Base-by-base conservation (phyloP, 2,113 vertebrate species). In the Oncorhynchus masou region DNA sequence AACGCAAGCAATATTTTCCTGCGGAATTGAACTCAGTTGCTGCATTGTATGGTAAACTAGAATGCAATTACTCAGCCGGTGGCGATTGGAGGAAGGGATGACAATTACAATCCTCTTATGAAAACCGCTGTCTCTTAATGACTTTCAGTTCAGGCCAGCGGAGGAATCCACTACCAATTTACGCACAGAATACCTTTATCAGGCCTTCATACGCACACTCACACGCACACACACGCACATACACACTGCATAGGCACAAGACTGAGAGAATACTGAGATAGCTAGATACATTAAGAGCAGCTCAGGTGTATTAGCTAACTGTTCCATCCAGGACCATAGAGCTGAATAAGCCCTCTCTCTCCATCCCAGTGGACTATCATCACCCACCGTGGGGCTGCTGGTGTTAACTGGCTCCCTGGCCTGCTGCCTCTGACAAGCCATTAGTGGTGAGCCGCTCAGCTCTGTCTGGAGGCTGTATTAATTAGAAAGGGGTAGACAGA, bases 21-120 rank as follows among this genome's bases (percentile, higher is more conserved):
- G 48, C 59, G 39, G 68, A 69, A 75, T 83, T 74, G 67, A 69
- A 80, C 78, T 71, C 62, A 51, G 74, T 49, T n/a, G 51, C 62
- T 15, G 73, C 51, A 74, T 83, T 76, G 74, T 83, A 57, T 67
- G 59, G 77, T 59, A 76, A 75, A 78, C 29, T 64, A 75, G 68
- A 77, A 83, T 73, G 78, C 75, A 79, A 80, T 83, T 77, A 71
- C 74, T 74, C 60, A 25, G 51, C 71, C 74, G 24, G n/a, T 57
- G 24, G 77, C 16, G n/a, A 70, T 62, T 57, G 74, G 57, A 51
- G 59, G 57, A 60, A 68, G 49, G 74, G 71, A 76, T 77, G 71
- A 80, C 75, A 79, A 83, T 83, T 83, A 74, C 78, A 77, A 74
- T 70, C 75, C 68, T 74, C 81, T 83, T 77, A 54, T 83, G 81